A percentile compares a stretch with the other conserved stretches of the same genome.
Conservation (phyloP, 2,113 vertebrate genomes). For the Heloderma charlesbogerti region DNA sequence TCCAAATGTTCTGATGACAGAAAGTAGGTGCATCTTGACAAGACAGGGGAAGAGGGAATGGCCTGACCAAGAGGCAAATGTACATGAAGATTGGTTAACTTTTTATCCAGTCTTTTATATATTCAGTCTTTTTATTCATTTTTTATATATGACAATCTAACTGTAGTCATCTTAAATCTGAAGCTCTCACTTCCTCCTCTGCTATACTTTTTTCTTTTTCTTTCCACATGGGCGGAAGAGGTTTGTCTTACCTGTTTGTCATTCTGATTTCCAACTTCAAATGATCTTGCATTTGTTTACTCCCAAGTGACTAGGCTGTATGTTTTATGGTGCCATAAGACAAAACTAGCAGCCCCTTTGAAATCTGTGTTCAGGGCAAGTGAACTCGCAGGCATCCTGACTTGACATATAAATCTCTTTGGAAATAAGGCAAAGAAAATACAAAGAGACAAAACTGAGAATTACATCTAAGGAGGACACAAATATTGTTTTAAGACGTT, state of each 20-base stretch:
- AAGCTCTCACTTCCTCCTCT: neutral
- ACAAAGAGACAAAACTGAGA: constrained; percentile 10
- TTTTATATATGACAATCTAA: neutral
- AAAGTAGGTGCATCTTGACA: neutral
- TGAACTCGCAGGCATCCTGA: constrained; percentile 31
- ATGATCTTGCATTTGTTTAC: constrained; percentile 16
- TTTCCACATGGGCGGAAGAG: neutral
- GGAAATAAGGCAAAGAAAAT: constrained; percentile 20
- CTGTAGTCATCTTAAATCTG: neutral
- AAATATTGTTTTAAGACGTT: constrained; percentile 17
- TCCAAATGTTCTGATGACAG: neutral
- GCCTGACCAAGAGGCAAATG: neutral
- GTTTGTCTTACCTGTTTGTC: constrained; percentile 22
- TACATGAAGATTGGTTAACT: neutral
- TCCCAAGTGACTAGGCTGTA: neutral
- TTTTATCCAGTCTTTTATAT: neutral
- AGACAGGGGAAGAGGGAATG: neutral
- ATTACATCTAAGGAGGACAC: constrained; percentile 26
- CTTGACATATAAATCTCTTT: constrained; percentile 26
- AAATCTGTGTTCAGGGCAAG: constrained; percentile 15
- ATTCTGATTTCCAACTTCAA: constrained; percentile 13
- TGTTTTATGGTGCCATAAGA: constrained; percentile 9
- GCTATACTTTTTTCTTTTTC: neutral
- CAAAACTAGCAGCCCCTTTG: constrained; percentile 8
- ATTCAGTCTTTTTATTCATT: neutral